A percentile compares a stretch with the other conserved stretches of the same genome.
Conservation (phyloP, 2,113 vertebrate genomes). For the Carettochelys insculpta region DNA sequence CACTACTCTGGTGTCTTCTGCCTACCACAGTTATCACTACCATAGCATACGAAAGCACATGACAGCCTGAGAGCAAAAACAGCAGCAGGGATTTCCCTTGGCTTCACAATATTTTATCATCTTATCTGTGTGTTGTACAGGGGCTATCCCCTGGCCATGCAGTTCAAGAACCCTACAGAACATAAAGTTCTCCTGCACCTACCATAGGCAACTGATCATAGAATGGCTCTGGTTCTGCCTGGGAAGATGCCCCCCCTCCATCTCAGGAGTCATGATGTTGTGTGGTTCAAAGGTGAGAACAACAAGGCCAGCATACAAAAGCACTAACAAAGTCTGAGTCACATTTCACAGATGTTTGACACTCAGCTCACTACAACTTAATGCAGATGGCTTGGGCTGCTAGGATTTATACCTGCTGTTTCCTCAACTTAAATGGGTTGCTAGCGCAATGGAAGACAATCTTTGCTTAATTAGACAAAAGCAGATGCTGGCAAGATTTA, state of each 20-base stretch:
- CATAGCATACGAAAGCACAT: background rate
- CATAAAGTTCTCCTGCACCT: background rate
- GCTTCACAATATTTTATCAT: background rate
- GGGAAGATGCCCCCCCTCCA: rapidly evolving
- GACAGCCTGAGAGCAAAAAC: background rate
- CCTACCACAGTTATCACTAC: no score
- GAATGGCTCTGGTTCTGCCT: background rate
- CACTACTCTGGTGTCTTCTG: no score
- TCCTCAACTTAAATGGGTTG: background rate
- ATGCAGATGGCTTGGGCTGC: background rate
- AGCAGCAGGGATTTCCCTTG: background rate
- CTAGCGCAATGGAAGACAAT: background rate
- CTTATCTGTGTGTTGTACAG: background rate
- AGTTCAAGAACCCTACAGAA: background rate
- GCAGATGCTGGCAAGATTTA: background rate
- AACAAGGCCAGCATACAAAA: background rate
- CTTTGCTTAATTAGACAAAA: background rate
- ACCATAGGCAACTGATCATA: background rate
- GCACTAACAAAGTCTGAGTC: background rate
- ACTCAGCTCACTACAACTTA: background rate
- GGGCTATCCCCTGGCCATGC: background rate
- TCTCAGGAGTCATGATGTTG: background rate
- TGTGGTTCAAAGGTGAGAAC: background rate
- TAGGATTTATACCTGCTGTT: background rate
- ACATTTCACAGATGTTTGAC: background rate